These are phyloP conservation scores for Aphis gossypii DNA, from an alignment of 1,140 invertebrate genomes.

Conservation along the genomic window DNA sequence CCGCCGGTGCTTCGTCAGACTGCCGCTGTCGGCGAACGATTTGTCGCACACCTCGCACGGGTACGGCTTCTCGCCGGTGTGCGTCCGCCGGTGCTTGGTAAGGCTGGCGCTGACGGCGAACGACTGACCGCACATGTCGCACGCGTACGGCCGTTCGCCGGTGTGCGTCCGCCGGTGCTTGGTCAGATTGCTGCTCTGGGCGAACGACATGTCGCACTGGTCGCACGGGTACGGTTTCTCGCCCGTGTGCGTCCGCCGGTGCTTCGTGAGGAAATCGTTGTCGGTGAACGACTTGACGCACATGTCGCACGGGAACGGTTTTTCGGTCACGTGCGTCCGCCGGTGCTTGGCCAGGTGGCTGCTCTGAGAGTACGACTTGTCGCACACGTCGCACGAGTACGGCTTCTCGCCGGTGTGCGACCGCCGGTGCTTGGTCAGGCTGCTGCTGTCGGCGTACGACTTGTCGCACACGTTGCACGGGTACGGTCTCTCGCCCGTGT, in stretches of 20 bases:
- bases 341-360: slow-evolving; percentile 43
- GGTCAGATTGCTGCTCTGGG: not conserved
- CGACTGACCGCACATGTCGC: not conserved
- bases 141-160: not conserved
- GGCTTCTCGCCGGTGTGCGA: slow-evolving; percentile 55
- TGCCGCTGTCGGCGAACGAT: not conserved
- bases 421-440: slow-evolving; percentile 51
- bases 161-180: not conserved
- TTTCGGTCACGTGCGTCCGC: slow-evolving; percentile 31
- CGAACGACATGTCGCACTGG: not conserved
- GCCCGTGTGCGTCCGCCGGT: not conserved
- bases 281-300: slow-evolving; percentile 45
- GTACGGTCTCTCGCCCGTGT: slow-evolving; percentile 60
- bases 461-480: slow-evolving; percentile 58
- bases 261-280: not conserved
- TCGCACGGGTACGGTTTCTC: not conserved
- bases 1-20: not conserved
- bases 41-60: not conserved
- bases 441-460: slow-evolving; percentile 40
- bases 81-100: not conserved
- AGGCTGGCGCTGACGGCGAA: not conserved
- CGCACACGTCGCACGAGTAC: slow-evolving; percentile 62
- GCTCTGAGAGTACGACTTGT: slow-evolving; percentile 60
- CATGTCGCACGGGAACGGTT: slow-evolving; percentile 37
- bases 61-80: not conserved